phyloP scores from a whole-genome alignment of 2,888 invertebrate species.

The Thecophora atra region DNA sequence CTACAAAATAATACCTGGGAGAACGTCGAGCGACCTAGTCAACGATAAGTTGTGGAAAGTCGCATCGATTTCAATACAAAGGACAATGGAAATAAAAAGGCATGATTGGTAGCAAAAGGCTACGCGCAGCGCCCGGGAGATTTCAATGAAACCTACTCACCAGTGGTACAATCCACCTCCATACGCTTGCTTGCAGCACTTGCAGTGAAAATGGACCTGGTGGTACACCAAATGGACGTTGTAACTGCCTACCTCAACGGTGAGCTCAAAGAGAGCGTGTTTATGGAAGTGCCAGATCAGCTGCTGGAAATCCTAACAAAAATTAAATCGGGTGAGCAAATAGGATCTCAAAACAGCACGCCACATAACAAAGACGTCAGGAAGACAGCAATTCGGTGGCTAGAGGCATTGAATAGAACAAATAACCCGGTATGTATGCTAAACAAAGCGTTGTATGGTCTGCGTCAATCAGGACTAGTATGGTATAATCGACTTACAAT shows the following conservation, averaged over 20 bases:
- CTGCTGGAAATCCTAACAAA: slow-evolving; percentile 24
- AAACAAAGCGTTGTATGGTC: slow-evolving; percentile 41
- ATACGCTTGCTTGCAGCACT: slow-evolving; percentile 38
- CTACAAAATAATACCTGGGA: slow-evolving; percentile 42
- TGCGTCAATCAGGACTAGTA: slow-evolving; percentile 40
- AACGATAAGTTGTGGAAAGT: slow-evolving; percentile 40
- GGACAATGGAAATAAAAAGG: slow-evolving; percentile 37
- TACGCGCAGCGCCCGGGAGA: slow-evolving; percentile 42
- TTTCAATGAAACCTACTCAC: slow-evolving; percentile 40
- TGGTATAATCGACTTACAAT: slow-evolving; percentile 10
- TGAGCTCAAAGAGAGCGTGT: slow-evolving; percentile 21
- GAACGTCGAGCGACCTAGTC: slow-evolving; percentile 39
- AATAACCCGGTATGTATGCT: slow-evolving; percentile 38
- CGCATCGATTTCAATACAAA: slow-evolving; percentile 39
- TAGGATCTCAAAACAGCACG: slow-evolving; percentile 20
- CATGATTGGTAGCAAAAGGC: slow-evolving; percentile 41
- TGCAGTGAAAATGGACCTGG: slow-evolving; percentile 33
- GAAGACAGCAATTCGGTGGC: slow-evolving; percentile 27
- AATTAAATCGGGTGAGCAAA: not conserved
- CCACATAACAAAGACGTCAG: not conserved
- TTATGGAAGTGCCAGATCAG: slow-evolving; percentile 31
- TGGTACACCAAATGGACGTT: slow-evolving; percentile 43
- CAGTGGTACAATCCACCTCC: slow-evolving; percentile 37
- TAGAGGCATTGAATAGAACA: slow-evolving; percentile 21
- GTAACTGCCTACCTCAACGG: slow-evolving; percentile 41